Conservation (phyloP, 1,140 invertebrate species). For the Heliconius nattereri region DNA sequence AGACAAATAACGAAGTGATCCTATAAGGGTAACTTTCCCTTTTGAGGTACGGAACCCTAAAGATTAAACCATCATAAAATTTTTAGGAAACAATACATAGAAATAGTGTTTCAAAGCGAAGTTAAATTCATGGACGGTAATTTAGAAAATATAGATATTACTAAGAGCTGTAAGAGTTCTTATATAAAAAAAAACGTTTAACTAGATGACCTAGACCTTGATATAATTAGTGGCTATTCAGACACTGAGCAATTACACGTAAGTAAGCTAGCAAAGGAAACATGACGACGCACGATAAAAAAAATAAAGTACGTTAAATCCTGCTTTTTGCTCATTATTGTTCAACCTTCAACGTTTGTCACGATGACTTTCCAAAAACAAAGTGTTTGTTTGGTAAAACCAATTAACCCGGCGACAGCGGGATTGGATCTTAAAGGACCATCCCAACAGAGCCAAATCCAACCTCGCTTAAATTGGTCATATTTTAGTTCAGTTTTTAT, state of each 20-base stretch:
- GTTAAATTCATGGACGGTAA: no score
- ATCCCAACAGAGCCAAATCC: no score
- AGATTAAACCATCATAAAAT: no score
- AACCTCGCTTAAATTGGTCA: no score
- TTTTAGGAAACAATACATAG: no score
- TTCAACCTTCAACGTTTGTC: conserved; percentile 20
- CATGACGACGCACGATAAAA: conserved; percentile 12
- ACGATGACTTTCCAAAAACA: not conserved
- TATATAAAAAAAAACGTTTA: not conserved
- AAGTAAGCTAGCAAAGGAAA: conserved; percentile 17
- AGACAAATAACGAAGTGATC: no score
- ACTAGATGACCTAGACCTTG: conserved; percentile 21
- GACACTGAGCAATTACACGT: conserved; percentile 16
- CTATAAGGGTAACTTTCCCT: no score
- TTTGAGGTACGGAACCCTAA: no score
- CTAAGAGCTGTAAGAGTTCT: not conserved
- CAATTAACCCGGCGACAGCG: not conserved
- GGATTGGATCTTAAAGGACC: no score
- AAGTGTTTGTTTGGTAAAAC: conserved; percentile 15
- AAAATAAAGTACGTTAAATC: conserved; percentile 17
- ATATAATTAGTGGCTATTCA: conserved; percentile 23
- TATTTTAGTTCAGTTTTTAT: no score
- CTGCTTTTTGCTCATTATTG: conserved; percentile 26
- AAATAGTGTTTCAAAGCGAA: no score
- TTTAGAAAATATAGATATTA: not conserved